phyloP scores from a whole-genome alignment of 2,113 vertebrate genomes.

The Coturnix japonica region DNA sequence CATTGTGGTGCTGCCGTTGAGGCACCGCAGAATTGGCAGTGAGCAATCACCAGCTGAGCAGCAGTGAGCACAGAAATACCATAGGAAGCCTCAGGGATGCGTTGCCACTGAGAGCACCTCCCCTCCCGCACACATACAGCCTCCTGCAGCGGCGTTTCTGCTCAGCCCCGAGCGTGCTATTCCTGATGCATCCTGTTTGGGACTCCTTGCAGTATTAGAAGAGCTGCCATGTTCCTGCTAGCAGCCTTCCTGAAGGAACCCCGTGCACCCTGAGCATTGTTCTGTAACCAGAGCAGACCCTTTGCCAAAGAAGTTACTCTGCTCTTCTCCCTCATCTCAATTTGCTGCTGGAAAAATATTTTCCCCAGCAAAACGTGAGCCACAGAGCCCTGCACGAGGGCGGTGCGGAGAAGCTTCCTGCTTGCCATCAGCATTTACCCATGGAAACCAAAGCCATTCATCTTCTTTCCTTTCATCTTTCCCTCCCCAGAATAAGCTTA shows the following conservation, averaged over 20 bases:
- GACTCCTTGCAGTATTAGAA: not conserved
- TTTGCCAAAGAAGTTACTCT: conserved; percentile 1
- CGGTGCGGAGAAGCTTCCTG: not conserved
- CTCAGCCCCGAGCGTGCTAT: not conserved
- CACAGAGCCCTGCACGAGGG: not conserved
- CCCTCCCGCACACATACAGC: fast-evolving
- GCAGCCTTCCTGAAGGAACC: conserved; percentile 21
- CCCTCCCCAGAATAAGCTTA: not conserved
- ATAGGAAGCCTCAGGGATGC: not conserved
- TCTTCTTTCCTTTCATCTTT: not conserved
- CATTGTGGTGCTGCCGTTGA: not conserved
- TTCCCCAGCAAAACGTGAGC: not conserved
- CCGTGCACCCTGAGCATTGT: not conserved
- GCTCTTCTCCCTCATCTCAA: conserved; percentile 15
- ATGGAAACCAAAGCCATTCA: not conserved
- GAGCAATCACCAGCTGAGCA: not conserved
- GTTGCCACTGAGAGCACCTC: not conserved
- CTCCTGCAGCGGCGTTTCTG: not conserved
- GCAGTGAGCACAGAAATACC: not conserved
- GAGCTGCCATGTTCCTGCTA: not conserved
- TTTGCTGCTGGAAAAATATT: conserved; percentile 42
- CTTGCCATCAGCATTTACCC: not conserved
- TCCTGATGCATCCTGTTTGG: conserved; percentile 34
- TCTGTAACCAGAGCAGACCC: not conserved
- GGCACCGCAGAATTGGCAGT: not conserved